These are phyloP conservation scores for Lasioglossum lativentre DNA, from an alignment of 2,888 invertebrate species.

Conservation along the genomic window DNA sequence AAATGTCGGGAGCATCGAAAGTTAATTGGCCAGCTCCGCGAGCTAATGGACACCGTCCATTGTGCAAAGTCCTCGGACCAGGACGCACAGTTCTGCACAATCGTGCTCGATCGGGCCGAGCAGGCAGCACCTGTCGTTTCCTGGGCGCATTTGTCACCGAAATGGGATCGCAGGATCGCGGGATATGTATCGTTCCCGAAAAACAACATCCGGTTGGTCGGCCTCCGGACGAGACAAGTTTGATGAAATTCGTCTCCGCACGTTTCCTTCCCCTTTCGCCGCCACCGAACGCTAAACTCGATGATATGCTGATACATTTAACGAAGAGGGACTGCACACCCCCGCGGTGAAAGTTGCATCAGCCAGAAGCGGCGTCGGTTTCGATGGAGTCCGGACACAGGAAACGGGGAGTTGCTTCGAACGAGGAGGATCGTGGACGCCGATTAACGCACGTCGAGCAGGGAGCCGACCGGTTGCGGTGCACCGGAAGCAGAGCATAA, in stretches of 20 bases:
- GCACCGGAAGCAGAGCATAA: constrained; percentile 20
- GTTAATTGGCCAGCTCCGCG: neutral
- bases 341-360: neutral
- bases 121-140: neutral
- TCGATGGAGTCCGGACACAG: neutral
- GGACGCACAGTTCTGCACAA: neutral
- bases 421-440: neutral
- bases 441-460: neutral
- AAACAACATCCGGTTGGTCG: constrained; percentile 26
- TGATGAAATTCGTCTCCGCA: constrained; percentile 52
- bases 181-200: neutral
- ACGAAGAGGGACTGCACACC: constrained; percentile 38
- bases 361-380: neutral
- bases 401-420: neutral
- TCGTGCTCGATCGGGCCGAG: neutral
- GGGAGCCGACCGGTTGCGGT: constrained; percentile 12
- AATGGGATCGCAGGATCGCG: constrained; percentile 19
- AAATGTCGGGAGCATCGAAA: neutral
- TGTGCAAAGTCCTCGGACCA: neutral
- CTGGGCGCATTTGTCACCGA: constrained; percentile 24
- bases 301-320: constrained; percentile 67
- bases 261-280: constrained; percentile 9
- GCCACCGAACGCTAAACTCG: neutral
- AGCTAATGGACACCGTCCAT: constrained; percentile 1
- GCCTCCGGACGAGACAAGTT: constrained; percentile 7